phyloP scores from a whole-genome alignment of 2,888 invertebrate genomes.

The Unio delphinus region DNA sequence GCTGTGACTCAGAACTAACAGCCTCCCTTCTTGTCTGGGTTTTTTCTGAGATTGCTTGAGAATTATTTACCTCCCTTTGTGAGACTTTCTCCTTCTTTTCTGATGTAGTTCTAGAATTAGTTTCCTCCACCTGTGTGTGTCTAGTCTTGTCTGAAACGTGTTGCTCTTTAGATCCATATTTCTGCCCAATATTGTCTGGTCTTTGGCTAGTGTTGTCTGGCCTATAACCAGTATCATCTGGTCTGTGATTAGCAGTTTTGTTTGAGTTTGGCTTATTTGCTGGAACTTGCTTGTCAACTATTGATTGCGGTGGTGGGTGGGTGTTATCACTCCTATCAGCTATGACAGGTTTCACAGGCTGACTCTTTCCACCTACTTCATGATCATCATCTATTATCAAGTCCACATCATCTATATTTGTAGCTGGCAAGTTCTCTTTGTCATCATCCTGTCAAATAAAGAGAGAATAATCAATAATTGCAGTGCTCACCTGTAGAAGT shows the following conservation, averaged over 20 bases:
- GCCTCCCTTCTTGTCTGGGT: neutral
- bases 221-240: neutral
- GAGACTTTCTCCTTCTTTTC: conserved; percentile 1
- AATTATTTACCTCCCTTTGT: neutral
- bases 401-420: conserved; percentile 66
- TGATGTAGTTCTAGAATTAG: neutral
- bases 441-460: conserved; percentile 42
- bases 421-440: conserved; percentile 55
- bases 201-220: neutral
- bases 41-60: conserved; percentile 1
- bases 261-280: neutral
- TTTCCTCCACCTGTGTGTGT: conserved; percentile 1
- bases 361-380: neutral
- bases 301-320: neutral
- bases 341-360: neutral
- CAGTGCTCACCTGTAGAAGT: too few relatives aligned
- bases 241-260: neutral
- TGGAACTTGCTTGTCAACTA: neutral
- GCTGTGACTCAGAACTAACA: neutral
- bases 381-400: conserved; percentile 60
- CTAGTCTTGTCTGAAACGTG: neutral
- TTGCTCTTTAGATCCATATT: conserved; percentile 10
- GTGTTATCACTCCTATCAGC: conserved; percentile 1
- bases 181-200: conserved; percentile 6
- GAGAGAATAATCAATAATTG: neutral